phyloP scores from a whole-genome alignment of 2,888 invertebrate species.

The Psylliodes chrysocephalus region DNA sequence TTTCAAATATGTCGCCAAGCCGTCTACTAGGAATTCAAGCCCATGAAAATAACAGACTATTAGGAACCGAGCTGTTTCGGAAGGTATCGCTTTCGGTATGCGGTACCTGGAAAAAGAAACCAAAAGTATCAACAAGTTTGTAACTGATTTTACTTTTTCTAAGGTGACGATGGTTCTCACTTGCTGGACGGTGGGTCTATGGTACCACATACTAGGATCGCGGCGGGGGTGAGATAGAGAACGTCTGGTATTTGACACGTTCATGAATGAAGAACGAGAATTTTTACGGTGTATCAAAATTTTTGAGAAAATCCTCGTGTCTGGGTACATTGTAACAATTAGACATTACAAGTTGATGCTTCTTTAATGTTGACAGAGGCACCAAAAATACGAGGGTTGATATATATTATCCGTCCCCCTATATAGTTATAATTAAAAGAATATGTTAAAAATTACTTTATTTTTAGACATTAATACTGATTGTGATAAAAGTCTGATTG shows the following conservation, averaged over 20 bases:
- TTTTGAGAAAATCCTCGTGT: too few species aligned
- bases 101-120: slow-evolving; percentile 20
- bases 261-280: slow-evolving; percentile 18
- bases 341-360: too few species aligned
- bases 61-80: slow-evolving; percentile 15
- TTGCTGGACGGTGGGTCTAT: background rate
- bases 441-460: too few species aligned
- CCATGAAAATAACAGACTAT: background rate
- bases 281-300: slow-evolving; percentile 14
- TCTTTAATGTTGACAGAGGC: too few species aligned
- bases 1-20: slow-evolving; percentile 29
- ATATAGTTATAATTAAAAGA: too few species aligned
- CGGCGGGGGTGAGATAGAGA: slow-evolving; percentile 21
- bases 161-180: slow-evolving; percentile 20
- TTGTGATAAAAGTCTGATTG: too few species aligned
- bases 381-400: too few species aligned
- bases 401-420: too few species aligned
- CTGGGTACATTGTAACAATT: too few species aligned
- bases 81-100: slow-evolving; percentile 9
- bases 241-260: slow-evolving; percentile 19
- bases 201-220: slow-evolving; percentile 12
- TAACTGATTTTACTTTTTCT: slow-evolving; percentile 20
- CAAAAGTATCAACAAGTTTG: slow-evolving; percentile 22
- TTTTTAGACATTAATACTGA: too few species aligned
- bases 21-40: slow-evolving; percentile 31